These are phyloP conservation scores for Theodoxus fluviatilis DNA, from an alignment of 2,888 invertebrate species.

Conservation along the genomic window DNA sequence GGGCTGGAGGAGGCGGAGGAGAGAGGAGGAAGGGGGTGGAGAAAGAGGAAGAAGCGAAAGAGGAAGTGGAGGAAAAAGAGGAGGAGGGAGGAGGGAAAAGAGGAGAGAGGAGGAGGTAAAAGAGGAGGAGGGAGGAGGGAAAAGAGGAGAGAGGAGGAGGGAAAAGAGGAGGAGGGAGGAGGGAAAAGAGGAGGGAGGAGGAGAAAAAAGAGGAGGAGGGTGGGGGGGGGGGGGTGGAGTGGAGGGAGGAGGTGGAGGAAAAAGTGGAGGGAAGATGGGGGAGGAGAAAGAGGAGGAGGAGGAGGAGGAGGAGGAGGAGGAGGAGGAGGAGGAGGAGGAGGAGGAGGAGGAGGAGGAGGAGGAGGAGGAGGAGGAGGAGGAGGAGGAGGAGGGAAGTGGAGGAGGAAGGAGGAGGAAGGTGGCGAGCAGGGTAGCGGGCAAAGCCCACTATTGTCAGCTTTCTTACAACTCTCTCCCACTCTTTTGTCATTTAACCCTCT, in stretches of 20 bases:
- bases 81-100: not conserved
- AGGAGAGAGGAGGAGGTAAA: not conserved
- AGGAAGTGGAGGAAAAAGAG: not conserved
- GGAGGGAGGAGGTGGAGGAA: not conserved
- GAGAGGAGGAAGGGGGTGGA: not conserved
- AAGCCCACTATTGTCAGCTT: too few species aligned
- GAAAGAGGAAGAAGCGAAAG: not conserved
- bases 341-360: not conserved
- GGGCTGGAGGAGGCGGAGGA: too few species aligned
- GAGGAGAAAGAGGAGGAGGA: not conserved
- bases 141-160: not conserved
- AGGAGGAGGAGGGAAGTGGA: not conserved
- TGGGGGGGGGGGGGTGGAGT: not conserved
- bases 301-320: not conserved
- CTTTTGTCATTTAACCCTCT: too few species aligned
- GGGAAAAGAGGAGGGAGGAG: not conserved
- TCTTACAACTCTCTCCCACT: too few species aligned
- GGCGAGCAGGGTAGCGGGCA: slow-evolving; percentile 5
- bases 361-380: not conserved
- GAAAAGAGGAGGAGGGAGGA: not conserved
- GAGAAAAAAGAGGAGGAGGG: not conserved
- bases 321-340: not conserved
- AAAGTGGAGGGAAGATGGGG: not conserved
- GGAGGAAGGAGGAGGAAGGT: not conserved
- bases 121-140: not conserved